phyloP scores from a whole-genome alignment of 1,140 invertebrate species.

The Brachionus koreanus region DNA sequence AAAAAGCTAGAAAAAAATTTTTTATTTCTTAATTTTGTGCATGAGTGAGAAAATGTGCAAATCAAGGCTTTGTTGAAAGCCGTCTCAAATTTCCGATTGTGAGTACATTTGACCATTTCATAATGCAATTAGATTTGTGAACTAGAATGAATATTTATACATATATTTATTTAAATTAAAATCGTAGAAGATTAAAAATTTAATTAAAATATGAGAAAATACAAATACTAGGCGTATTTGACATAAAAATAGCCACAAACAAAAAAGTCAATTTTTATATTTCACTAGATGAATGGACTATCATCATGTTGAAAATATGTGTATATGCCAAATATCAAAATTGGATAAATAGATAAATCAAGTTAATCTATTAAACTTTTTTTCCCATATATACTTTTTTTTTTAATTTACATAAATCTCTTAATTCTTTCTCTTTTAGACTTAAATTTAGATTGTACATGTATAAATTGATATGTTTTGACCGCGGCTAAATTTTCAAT shows the following conservation, averaged over 20 bases:
- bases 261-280: neutral
- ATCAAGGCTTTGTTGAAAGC: neutral
- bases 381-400: neutral
- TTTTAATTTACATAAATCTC: neutral
- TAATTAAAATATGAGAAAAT: slow-evolving; percentile 1
- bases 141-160: neutral
- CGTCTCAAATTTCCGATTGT: neutral
- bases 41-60: neutral
- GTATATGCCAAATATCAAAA: slow-evolving; percentile 2
- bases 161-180: neutral
- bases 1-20: neutral
- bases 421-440: neutral
- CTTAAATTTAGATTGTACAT: neutral
- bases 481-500: neutral
- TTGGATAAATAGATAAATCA: slow-evolving; percentile 9
- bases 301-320: neutral
- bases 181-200: neutral
- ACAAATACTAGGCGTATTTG: neutral
- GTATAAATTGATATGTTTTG: neutral
- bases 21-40: neutral
- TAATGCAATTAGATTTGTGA: neutral
- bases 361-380: slow-evolving; percentile 5
- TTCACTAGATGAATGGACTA: neutral
- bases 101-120: neutral
- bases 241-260: neutral